Percentiles rank a stretch among this genome's conserved stretches.
Conservation (phyloP, 2,797 vertebrate species). For the Neostethus bicornis region DNA sequence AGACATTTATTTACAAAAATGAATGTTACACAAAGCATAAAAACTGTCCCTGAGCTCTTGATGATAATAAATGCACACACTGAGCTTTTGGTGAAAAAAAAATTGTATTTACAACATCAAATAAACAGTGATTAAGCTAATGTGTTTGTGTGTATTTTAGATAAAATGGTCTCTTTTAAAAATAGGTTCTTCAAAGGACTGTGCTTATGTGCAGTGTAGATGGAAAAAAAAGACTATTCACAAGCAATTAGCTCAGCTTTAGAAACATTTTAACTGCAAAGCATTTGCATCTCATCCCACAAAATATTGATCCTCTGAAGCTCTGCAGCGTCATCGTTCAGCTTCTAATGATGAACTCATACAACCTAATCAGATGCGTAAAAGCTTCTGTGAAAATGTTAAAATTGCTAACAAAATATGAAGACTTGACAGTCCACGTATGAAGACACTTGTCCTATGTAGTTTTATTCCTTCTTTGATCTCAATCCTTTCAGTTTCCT, state of each 20-base stretch:
- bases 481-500: conserved; percentile 15
- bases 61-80: background rate
- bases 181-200: background rate
- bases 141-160: background rate
- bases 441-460: conserved; percentile 10
- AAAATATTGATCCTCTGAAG: conserved; percentile 1
- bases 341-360: background rate
- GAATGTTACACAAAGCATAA: background rate
- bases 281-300: background rate
- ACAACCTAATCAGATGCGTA: background rate
- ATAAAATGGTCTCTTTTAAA: background rate
- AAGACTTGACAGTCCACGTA: background rate
- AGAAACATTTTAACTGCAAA: conserved; percentile 16
- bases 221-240: background rate
- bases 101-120: background rate
- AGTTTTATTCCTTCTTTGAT: conserved; percentile 17
- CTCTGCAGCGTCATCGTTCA: conserved; percentile 13
- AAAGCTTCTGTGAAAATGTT: background rate
- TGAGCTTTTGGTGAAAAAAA: background rate
- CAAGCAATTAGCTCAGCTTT: background rate
- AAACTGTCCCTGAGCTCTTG: background rate
- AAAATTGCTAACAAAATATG: background rate
- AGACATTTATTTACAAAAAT: background rate
- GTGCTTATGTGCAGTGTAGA: background rate
- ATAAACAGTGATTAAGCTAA: background rate